Conservation (phyloP, 30 jellyfish, hydroid and myxozoan genomes). For the Aurelia coerulea region DNA sequence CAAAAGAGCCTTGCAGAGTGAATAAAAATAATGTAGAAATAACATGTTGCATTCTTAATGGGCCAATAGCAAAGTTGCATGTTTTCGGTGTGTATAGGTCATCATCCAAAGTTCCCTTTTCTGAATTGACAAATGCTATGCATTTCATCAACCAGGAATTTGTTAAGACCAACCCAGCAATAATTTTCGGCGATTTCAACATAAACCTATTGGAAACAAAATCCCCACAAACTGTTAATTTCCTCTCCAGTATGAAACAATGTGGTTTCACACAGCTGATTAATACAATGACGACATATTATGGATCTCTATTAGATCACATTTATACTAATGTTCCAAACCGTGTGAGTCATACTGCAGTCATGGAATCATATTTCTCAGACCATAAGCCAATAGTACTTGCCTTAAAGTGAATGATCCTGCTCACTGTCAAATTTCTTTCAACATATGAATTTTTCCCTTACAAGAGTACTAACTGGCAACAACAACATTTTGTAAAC, state of each 20-base stretch:
- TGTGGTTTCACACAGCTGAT: slow-evolving; percentile 6
- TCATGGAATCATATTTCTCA: not conserved
- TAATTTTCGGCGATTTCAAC: slow-evolving; percentile 33
- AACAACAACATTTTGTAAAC: not conserved
- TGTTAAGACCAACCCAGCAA: not conserved
- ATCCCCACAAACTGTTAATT: not conserved
- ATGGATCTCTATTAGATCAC: slow-evolving; percentile 2
- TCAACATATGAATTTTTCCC: too few relatives aligned
- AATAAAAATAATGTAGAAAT: slow-evolving; percentile 18
- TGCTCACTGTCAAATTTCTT: not conserved
- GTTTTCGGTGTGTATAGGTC: slow-evolving; percentile 16
- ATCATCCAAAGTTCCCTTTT: slow-evolving; percentile 6
- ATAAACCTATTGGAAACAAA: not conserved
- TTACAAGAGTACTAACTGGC: not conserved
- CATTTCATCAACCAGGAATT: not conserved
- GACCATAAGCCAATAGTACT: slow-evolving; percentile 6
- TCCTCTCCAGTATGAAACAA: not conserved
- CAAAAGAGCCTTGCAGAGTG: slow-evolving; percentile 1
- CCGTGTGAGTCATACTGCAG: not conserved
- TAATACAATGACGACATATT: not conserved
- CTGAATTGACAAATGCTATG: slow-evolving; percentile 2
- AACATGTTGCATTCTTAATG: not conserved
- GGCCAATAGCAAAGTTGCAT: not conserved
- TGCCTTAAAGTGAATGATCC: not conserved
- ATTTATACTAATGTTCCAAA: slow-evolving; percentile 2